phyloP scores from a whole-genome alignment of 1,140 invertebrate species.

The Drosophila saltans region DNA sequence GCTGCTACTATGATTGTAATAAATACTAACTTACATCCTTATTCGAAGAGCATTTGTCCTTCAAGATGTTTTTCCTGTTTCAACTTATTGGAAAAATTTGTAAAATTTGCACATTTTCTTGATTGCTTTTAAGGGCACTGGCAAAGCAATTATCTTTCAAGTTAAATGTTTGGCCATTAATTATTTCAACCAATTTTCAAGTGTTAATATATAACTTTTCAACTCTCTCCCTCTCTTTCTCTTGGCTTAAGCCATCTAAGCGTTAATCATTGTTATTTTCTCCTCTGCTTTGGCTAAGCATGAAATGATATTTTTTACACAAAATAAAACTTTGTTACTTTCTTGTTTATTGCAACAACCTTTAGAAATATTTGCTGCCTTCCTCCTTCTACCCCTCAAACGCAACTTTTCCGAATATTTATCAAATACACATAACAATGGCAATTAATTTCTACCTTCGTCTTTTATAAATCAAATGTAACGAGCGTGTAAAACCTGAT shows the following conservation, averaged over 20 bases:
- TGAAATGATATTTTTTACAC: conserved; percentile 10
- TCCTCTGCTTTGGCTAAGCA: background rate
- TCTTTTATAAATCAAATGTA: conserved; percentile 82
- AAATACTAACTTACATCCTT: too few species aligned
- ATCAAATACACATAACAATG: conserved; percentile 74
- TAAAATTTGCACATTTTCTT: background rate
- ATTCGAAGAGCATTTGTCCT: too few species aligned
- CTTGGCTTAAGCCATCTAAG: background rate
- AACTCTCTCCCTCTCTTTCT: background rate
- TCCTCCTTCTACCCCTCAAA: background rate
- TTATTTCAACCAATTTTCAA: conserved; percentile 6
- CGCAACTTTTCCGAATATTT: conserved; percentile 30
- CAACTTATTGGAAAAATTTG: background rate
- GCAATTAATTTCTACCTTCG: conserved; percentile 77
- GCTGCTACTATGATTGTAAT: too few species aligned
- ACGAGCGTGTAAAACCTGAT: conserved; percentile 76
- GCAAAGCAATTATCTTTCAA: conserved; percentile 26
- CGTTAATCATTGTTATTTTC: conserved; percentile 6
- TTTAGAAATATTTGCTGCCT: background rate
- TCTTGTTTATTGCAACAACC: conserved; percentile 10
- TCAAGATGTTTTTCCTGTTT: too few species aligned
- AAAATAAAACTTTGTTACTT: conserved; percentile 9
- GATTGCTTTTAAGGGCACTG: background rate
- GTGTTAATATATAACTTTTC: conserved; percentile 15
- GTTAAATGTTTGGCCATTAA: background rate